phyloP scores from a whole-genome alignment of 1,140 invertebrate genomes.

The Euwallacea fornicatus region DNA sequence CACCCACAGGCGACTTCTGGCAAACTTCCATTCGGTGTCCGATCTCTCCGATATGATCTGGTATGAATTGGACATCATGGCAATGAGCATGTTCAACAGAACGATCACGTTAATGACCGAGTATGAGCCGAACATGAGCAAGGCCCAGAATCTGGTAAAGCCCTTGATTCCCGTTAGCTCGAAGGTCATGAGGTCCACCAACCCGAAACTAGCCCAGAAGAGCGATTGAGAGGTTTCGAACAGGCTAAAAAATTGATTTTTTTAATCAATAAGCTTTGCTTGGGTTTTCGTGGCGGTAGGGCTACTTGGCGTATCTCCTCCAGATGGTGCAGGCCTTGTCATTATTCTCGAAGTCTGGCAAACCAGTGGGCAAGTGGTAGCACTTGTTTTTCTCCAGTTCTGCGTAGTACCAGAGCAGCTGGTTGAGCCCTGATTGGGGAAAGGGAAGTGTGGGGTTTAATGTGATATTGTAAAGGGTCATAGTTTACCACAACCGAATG shows the following conservation, averaged over 20 bases:
- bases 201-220: constrained; percentile 89
- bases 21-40: constrained; percentile 78
- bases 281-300: too few relatives aligned
- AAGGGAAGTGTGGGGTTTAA: constrained; percentile 7
- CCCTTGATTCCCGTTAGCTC: constrained; percentile 75
- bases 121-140: constrained; percentile 80
- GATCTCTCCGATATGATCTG: constrained; percentile 66
- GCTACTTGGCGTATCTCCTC: constrained; percentile 67
- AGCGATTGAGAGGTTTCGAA: constrained; percentile 88
- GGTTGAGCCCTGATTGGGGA: constrained; percentile 66
- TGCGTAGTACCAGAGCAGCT: constrained; percentile 89
- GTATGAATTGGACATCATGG: constrained; percentile 91
- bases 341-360: constrained; percentile 67
- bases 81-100: constrained; percentile 82
- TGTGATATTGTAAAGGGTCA: neutral
- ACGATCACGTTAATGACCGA: constrained; percentile 86
- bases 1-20: constrained; percentile 84
- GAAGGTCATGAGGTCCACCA: constrained; percentile 78
- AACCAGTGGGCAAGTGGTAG: constrained; percentile 61
- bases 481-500: constrained; percentile 75
- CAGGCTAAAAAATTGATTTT: constrained; percentile 61
- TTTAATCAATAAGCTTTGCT: neutral
- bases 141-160: constrained; percentile 78
- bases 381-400: constrained; percentile 78
- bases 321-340: constrained; percentile 77